Evolutionary conservation across 2,888 invertebrate genomes (phyloP).

Genomic region (Steinernema carpocapsae): DNA sequence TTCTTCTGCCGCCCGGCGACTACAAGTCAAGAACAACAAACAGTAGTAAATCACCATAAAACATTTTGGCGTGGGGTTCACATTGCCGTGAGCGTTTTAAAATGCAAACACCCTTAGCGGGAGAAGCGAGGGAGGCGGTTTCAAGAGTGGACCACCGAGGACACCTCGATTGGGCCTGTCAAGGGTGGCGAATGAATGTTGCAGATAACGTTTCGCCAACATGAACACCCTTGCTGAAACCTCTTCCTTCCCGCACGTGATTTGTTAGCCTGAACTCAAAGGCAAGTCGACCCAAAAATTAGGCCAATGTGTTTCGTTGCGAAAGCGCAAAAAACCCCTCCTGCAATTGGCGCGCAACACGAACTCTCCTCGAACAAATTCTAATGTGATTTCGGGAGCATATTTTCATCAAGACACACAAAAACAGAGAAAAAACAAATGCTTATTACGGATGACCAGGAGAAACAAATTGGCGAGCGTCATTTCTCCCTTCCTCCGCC

Average conservation of each 20-base stretch:
- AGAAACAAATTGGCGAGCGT: conserved; percentile 24
- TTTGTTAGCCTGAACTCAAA: too few species aligned
- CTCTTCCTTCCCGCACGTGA: background rate
- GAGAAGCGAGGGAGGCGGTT: too few species aligned
- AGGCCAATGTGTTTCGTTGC: conserved; percentile 24
- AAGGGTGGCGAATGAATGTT: too few species aligned
- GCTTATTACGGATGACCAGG: conserved; percentile 29
- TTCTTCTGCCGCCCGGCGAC: background rate
- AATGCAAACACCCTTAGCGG: too few species aligned
- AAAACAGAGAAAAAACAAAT: conserved; percentile 22
- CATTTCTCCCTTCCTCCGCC: background rate
- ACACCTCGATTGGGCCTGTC: too few species aligned
- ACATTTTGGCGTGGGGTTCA: too few species aligned
- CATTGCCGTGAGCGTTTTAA: too few species aligned
- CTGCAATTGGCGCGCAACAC: conserved; percentile 9
- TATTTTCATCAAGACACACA: background rate
- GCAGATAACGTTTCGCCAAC: background rate
- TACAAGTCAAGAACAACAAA: background rate
- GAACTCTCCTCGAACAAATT: conserved; percentile 11
- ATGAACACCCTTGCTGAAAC: background rate
- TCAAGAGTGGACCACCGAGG: too few species aligned
- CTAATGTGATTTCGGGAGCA: conserved; percentile 18
- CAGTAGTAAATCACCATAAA: background rate
- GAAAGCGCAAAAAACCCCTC: background rate
- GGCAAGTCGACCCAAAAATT: conserved; percentile 32